Evolutionary conservation across 2,888 invertebrate genomes (phyloP).

Genomic region (Caenorhabditis sinica): DNA sequence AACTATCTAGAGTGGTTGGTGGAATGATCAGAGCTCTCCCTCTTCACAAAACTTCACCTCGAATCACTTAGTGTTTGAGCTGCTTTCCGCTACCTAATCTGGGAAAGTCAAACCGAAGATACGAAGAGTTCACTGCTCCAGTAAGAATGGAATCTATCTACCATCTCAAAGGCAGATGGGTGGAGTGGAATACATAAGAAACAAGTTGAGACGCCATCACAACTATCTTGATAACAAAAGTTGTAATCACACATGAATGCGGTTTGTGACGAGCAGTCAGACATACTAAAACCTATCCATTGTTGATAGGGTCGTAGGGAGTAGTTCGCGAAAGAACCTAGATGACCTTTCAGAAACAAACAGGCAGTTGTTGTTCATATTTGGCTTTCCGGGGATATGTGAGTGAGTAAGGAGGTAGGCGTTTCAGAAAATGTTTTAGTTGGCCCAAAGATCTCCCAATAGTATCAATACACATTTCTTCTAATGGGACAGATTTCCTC

Average conservation of each 20-base stretch:
- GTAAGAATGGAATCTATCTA: too few relatives aligned
- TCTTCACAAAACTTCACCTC: background rate
- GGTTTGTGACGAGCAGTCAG: slow-evolving; percentile 17
- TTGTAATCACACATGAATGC: slow-evolving; percentile 30
- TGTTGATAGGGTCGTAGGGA: slow-evolving; percentile 9
- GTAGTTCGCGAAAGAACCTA: background rate
- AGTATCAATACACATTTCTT: too few relatives aligned
- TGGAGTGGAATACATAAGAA: background rate
- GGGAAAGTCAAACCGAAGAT: background rate
- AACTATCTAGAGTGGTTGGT: slow-evolving; percentile 3
- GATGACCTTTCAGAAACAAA: slow-evolving; percentile 26
- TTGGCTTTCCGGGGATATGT: background rate
- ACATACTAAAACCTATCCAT: slow-evolving; percentile 35
- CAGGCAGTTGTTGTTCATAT: background rate
- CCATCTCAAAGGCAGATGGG: background rate
- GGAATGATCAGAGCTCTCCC: background rate
- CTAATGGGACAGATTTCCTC: too few relatives aligned
- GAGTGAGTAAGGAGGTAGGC: background rate
- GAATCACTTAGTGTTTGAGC: background rate
- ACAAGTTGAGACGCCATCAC: background rate
- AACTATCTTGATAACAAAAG: slow-evolving; percentile 12
- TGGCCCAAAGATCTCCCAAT: too few relatives aligned
- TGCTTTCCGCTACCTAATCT: too few relatives aligned
- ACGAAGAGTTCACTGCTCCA: background rate
- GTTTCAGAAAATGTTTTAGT: too few relatives aligned